Evolutionary conservation across 2,113 vertebrate species (phyloP), one percentile per base, ranked within the genome.

Genomic region (Colinus virginianus): DNA sequence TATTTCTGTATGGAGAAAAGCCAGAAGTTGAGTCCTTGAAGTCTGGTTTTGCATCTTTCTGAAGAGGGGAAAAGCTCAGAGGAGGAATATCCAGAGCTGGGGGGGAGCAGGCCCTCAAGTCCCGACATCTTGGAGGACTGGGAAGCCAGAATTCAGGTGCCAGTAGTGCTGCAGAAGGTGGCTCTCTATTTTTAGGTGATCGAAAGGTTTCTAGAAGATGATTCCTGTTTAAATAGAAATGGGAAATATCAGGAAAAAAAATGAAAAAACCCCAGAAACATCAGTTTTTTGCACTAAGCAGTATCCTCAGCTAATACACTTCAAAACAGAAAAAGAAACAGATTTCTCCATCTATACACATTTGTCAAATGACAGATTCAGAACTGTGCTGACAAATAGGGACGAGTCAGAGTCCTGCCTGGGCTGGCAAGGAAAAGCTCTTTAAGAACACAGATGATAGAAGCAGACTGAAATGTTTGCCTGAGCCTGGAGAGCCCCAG

Each of bases 171-270:
- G 66, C 2, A 5, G 45, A 53, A 46, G 23, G 14, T 40, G 30
- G 28, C 2, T 59, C 61, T 34, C 8, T 71, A 43, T 53, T 48
- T 18, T 62, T 3, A 17, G 74, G 34, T 1, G 15, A 20, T 5
- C 28, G 59, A 45, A 8, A 55, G 4, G 11, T 34, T 58, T 72
- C 59, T 6, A n/a, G 16, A 26, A 53, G 71, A 25, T 84, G 72
- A 46, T 91, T 74, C 63, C 95, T 97, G 70, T 92, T 94, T 21
- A 94, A 78, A 95, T 16, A 94, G 66, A 87, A 94, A 74, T 72
- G 87, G 92, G 90, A 96, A 90, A 36, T 36, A 36, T 40, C 42
- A 51, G 5, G 0, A 62, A 58, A 61, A 20, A 49, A 56, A 56
- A n/a, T 9, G 9, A 43, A 51, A 45, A 28, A 28, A 53, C 28